Evolutionary conservation across 2,113 vertebrate species (phyloP), one percentile per base, ranked within the genome.

Genomic region (Daphoenositta chrysoptera): DNA sequence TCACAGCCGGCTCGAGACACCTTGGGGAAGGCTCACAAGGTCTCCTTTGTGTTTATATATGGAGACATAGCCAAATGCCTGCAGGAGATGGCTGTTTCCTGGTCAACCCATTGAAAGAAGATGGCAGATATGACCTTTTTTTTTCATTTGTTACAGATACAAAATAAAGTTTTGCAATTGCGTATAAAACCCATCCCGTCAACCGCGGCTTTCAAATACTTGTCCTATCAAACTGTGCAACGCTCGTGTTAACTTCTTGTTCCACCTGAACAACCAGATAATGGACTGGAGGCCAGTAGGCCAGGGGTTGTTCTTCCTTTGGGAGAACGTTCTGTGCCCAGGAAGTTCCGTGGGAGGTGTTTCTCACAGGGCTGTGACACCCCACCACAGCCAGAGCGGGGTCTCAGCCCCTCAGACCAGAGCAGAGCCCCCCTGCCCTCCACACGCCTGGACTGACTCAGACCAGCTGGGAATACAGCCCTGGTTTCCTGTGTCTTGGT

Each of bases 211-310:
- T 94, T 97, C 72, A 95, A 96, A 79, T 37, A 21, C 33, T 61
- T 97, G 2, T 80, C 44, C 57, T 73, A 79, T 87, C 63, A 45
- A 75, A 73, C 76, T 93, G 58, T 53, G 68, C 84, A 94, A 93
- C 2, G 23, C 22, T 94, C 8, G 1, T 5, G 45, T 94, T 97
- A 94, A 95, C 53, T 42, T 94, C 77, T 37, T 18, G 80, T 89
- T 97, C 87, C 95, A 75, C 85, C 73, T 90, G 93, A 88, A 16
- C 83, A 78, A 18, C 33, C 95, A 92, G 92, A 77, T 96, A 89
- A 94, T 4, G 10, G 28, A 23, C 18, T 84, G 42, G 69, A 90
- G 51, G 45, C 83, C 80, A 93, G 5, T 39, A 47, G 64, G 61
- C 8, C 61, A 79, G 31, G 39, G 61, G 70, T 45, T 80, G 37